phyloP scores from a whole-genome alignment of 2,797 vertebrate species.

The Jordanella pulchra region DNA sequence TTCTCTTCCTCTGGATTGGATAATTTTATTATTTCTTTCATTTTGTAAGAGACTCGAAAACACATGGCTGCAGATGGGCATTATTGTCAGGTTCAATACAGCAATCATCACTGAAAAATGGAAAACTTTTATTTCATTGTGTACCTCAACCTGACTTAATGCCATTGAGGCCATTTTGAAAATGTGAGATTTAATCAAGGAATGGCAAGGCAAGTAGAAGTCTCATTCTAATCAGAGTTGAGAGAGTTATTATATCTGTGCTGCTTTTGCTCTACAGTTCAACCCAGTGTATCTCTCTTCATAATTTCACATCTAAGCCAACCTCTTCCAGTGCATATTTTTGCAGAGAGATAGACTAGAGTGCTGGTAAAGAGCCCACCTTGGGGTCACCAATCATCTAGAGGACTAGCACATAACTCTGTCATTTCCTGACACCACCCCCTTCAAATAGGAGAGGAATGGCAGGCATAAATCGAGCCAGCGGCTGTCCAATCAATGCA shows the following conservation, averaged over 20 bases:
- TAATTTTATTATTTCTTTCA: conserved; percentile 15
- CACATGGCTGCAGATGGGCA: conserved; percentile 46
- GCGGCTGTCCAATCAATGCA: conserved; percentile 75
- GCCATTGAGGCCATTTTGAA: conserved; percentile 55
- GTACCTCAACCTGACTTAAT: conserved; percentile 36
- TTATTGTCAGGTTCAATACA: conserved; percentile 69
- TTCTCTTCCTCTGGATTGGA: conserved; percentile 11
- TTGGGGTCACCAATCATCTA: conserved; percentile 73
- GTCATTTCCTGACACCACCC: conserved; percentile 74
- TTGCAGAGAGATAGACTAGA: conserved; percentile 36
- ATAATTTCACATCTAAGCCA: conserved; percentile 45
- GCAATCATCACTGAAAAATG: conserved; percentile 70
- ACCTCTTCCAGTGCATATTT: conserved; percentile 37
- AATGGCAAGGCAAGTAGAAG: conserved; percentile 59
- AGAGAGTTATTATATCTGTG: conserved; percentile 62
- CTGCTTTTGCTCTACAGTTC: conserved; percentile 32
- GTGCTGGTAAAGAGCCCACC: conserved; percentile 60
- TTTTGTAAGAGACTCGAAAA: conserved; percentile 40
- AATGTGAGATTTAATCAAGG: conserved; percentile 76
- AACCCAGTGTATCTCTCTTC: conserved; percentile 24
- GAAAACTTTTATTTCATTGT: conserved; percentile 63
- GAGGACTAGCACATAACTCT: conserved; percentile 74
- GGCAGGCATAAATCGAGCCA: conserved; percentile 71
- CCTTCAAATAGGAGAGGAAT: conserved; percentile 78
- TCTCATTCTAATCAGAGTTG: conserved; percentile 71